Evolutionary conservation across 2,888 invertebrate genomes (phyloP), one percentile per base, ranked within the genome.

Genomic region (Drosophila diplacantha): DNA sequence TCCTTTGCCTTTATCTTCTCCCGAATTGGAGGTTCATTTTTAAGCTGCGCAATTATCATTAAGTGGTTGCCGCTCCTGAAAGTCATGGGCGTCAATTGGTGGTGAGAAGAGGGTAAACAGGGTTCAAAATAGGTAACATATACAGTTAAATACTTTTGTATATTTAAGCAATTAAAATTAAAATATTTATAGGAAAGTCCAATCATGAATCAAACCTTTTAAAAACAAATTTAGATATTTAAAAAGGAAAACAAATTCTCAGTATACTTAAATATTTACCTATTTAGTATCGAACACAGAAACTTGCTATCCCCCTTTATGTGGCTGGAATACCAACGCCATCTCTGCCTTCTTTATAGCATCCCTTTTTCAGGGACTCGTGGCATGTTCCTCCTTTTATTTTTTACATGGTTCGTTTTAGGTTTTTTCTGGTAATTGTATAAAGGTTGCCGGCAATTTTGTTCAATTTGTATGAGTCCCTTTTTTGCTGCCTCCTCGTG

Each of bases 21-120:
- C 39, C 22, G 26, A 57, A 54, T 60, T 26, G 32, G 41, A 31
- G 58, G 37, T 44, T 52, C 59, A 55, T 47, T 57, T 73, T 60
- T 61, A 60, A 74, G 62, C 63, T 52, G 62, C 47, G 74, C 73
- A 82, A 80, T 77, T 82, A 80, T 77, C 80, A 76, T 69, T 76
- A 77, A 77, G 77, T 74, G 74, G 64, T 61, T 57, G 38, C 39
- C 24, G 16, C 37, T 54, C 20, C 12, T 39, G 47, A 54, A 24
- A 29, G 8, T 24, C 69, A 70, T 49, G 12, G 49, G 18, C 37
- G 52, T 60, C 14, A 8, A 14, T 3, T 1, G 5, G 3, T 4
- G 26, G 11, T n/a, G 18, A 12, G n/a, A 22, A n/a, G 6, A 11
- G 29, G 12, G 3, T 2, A n/a, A 37, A 5, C 5, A 11, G 6